phyloP scores from a whole-genome alignment of 92 coral and sea anemone genomes.

The Porites evermanni region DNA sequence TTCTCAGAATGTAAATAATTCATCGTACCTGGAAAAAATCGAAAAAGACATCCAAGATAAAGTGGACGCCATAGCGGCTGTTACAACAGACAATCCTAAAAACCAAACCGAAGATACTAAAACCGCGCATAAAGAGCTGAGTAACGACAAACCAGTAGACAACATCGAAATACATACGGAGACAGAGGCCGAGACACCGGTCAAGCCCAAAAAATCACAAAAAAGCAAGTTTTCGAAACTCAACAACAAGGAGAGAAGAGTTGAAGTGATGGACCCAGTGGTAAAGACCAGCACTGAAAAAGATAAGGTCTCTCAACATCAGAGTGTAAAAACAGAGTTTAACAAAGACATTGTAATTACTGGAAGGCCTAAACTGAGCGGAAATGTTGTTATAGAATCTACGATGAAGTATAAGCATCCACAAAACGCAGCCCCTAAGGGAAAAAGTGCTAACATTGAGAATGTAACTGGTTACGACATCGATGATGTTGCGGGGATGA shows the following conservation, averaged over 20 bases:
- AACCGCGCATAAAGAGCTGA: not conserved
- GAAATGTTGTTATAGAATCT: constrained; percentile 24
- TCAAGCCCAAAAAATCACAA: not conserved
- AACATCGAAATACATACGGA: constrained; percentile 41
- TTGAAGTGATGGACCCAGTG: constrained; percentile 26
- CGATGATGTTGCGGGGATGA: not conserved
- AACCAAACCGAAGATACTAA: not conserved
- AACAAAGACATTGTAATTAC: constrained; percentile 40
- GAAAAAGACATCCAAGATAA: constrained; percentile 82
- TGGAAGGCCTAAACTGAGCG: constrained; percentile 33
- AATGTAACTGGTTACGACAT: not conserved
- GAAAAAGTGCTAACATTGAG: not conserved
- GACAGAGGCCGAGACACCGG: not conserved
- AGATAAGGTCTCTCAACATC: not conserved
- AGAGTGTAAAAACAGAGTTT: not conserved
- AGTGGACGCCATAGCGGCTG: constrained; percentile 57
- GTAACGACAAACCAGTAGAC: not conserved
- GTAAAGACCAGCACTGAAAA: not conserved
- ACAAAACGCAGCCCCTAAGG: not conserved
- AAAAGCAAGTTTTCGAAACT: not conserved
- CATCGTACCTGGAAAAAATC: constrained; percentile 51
- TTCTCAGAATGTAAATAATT: constrained; percentile 33
- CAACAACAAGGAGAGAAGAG: not conserved
- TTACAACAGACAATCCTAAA: not conserved
- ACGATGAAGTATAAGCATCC: constrained; percentile 14